A percentile compares a stretch with the other conserved stretches of the same genome.
Conservation (phyloP, 2,797 vertebrate species). For the Gambelia wislizenii region DNA sequence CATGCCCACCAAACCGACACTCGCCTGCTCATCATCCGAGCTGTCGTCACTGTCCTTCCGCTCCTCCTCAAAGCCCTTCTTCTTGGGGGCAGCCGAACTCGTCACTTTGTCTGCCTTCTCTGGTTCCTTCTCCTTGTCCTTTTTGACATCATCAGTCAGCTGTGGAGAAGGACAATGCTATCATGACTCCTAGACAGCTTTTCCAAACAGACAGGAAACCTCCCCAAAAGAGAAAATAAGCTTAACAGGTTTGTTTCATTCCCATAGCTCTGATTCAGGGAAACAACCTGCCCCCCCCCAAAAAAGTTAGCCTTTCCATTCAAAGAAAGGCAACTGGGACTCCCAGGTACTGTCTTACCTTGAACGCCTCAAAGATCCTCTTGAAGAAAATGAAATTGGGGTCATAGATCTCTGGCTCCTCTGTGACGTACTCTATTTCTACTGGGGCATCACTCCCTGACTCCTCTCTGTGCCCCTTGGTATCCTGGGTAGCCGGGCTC, state of each 20-base stretch:
- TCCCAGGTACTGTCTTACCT: conserved; percentile 75
- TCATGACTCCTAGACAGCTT: neutral
- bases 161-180: conserved; percentile 52
- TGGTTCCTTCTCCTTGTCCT: conserved; percentile 93
- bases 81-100: conserved; percentile 79
- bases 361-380: conserved; percentile 93
- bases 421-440: conserved; percentile 92
- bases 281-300: neutral
- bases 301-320: neutral
- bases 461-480: conserved; percentile 77
- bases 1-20: neutral
- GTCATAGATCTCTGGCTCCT: conserved; percentile 93
- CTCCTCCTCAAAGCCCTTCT: conserved; percentile 91
- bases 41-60: conserved; percentile 91
- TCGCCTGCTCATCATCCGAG: conserved; percentile 80
- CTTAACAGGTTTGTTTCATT: neutral
- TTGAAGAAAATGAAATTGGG: conserved; percentile 95
- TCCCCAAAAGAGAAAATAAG: neutral
- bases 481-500: conserved; percentile 61
- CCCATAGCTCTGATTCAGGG: neutral
- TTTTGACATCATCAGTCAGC: conserved; percentile 93
- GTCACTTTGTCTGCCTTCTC: conserved; percentile 88
- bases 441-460: conserved; percentile 68
- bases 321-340: neutral
- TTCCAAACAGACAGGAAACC: neutral